Base-by-base conservation (phyloP, 2,113 vertebrate species). In the Lophius piscatorius region DNA sequence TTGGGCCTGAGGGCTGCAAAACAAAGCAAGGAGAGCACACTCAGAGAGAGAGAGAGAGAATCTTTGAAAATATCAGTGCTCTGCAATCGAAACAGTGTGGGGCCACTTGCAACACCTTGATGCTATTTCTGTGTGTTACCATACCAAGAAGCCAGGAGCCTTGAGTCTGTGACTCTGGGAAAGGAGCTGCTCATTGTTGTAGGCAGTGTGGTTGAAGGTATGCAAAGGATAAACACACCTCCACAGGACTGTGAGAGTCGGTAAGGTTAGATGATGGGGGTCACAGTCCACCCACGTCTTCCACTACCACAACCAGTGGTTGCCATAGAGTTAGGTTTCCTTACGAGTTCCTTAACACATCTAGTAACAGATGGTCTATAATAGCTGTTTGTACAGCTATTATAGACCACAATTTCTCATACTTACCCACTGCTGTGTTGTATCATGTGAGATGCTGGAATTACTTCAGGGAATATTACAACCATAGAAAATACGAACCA, bases 61-160 rank as follows among this genome's bases (percentile, higher is more conserved):
- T 11, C 16, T 34, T 28, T 33, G 29, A 70, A 68, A 76, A 75
- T 76, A 63, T 52, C 63, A 78, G 51, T 63, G 40, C 35, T 60
- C 18, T 45, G 29, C 57, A 62, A 23, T 47, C 9, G 63, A 18
- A 69, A 60, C 50, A 55, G 35, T n/a, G 20, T 64, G 63, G 26
- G 57, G 59, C 36, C 63, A 57, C 54, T 18, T 14, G 20, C 6
- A 50, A 50, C 18, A 45, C 3, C 0, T 47, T 26, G 46, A 51
- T 42, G 56, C 51, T 44, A 39, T 65, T 44, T 21, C 38, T 26
- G 29, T 44, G 35, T n/a, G 44, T 38, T 41, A 33, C 47, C 22
- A 47, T 35, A 36, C 26, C 38, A 28, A 4, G 59, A 44, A 62
- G 64, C 65, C 52, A 48, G n/a, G 22, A 33, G 2, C 24, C 20